Percentiles rank a stretch among this genome's conserved stretches.
Evolutionary conservation across 1,140 invertebrate genomes (phyloP).

Genomic region (Fragariocoptes setiger): DNA sequence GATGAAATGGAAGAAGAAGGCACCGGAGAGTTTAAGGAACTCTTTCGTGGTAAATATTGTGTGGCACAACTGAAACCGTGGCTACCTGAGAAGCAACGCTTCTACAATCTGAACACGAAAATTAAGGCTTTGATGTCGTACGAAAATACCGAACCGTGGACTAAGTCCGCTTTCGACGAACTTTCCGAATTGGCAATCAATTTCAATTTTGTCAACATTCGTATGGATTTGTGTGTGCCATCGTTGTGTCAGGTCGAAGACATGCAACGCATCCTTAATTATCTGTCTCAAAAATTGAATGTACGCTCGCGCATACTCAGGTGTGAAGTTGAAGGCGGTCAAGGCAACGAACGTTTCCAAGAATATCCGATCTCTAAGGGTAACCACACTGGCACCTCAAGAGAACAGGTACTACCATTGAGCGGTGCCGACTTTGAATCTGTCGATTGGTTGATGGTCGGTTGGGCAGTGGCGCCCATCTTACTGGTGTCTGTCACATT

Average conservation of each 20-base stretch:
- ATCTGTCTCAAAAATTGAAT: background rate
- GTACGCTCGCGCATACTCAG: background rate
- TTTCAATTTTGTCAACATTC: slow-evolving; percentile 12
- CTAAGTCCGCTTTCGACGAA: slow-evolving; percentile 2
- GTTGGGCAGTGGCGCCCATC: background rate
- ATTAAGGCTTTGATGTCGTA: slow-evolving; percentile 1
- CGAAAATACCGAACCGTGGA: slow-evolving; percentile 5
- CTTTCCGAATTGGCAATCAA: slow-evolving; percentile 9
- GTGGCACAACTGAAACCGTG: slow-evolving; percentile 8
- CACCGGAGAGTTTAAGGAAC: slow-evolving; percentile 6
- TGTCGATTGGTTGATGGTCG: background rate
- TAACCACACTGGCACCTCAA: background rate
- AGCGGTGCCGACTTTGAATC: background rate
- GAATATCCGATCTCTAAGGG: no score
- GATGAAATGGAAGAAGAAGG: background rate
- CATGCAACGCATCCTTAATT: slow-evolving; percentile 10
- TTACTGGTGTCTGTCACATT: no score
- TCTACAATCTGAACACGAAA: slow-evolving; percentile 9
- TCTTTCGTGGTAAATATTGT: slow-evolving; percentile 11
- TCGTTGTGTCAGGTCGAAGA: slow-evolving; percentile 12
- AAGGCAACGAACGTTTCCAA: no score
- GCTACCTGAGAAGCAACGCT: slow-evolving; percentile 10
- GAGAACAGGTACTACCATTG: background rate
- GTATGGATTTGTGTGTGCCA: slow-evolving; percentile 13
- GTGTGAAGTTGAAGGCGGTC: background rate